Evolutionary conservation across 2,888 invertebrate genomes (phyloP).

Genomic region (Hypena proboscidalis): DNA sequence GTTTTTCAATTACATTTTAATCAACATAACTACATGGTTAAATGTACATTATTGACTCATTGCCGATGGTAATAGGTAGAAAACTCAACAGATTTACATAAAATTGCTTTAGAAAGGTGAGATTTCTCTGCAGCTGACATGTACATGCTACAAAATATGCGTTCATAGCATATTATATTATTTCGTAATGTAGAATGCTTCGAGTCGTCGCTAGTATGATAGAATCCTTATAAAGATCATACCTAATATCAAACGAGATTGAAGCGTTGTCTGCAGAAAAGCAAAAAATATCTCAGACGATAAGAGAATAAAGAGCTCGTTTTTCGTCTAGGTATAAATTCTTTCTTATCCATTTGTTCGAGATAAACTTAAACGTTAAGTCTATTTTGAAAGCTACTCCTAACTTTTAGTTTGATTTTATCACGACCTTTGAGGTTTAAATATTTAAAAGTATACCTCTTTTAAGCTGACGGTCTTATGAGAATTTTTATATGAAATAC

Average conservation of each 20-base stretch:
- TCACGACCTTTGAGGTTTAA: not conserved
- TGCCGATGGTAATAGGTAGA: no score
- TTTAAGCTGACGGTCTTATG: constrained; percentile 1
- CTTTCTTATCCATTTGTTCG: not conserved
- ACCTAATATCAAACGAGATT: constrained; percentile 10
- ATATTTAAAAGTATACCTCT: not conserved
- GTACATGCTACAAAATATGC: no score
- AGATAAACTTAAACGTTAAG: not conserved
- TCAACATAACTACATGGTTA: no score
- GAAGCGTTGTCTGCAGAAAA: not conserved
- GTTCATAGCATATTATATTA: no score
- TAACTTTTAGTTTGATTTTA: not conserved
- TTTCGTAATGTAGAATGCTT: no score
- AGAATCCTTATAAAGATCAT: constrained; percentile 11
- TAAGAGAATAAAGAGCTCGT: not conserved
- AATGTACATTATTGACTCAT: no score
- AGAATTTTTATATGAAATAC: no score
- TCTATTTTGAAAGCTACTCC: not conserved
- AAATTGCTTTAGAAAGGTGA: no score
- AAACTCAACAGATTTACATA: no score
- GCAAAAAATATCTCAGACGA: not conserved
- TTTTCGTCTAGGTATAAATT: not conserved
- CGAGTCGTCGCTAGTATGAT: no score
- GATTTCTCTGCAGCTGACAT: no score
- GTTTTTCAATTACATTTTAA: no score